A percentile compares a stretch with the other conserved stretches of the same genome.
These are phyloP conservation scores for Celastrina argiolus DNA, from an alignment of 2,888 invertebrate genomes.

Conservation along the genomic window DNA sequence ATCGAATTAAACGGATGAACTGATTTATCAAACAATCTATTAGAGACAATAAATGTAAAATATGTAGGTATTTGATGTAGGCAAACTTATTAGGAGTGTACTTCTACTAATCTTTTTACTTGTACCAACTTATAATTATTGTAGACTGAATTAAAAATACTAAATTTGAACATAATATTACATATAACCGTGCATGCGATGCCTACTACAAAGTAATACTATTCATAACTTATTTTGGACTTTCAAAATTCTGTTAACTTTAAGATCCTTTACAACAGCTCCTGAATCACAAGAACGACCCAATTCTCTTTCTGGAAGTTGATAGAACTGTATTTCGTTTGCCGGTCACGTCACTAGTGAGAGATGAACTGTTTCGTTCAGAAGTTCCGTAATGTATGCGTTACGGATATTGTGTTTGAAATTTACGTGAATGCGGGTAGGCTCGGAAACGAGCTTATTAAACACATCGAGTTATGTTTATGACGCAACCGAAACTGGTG, in stretches of 20 bases:
- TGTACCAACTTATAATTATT: too few relatives aligned
- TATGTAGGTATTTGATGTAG: too few relatives aligned
- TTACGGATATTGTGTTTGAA: constrained; percentile 36
- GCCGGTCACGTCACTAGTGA: neutral
- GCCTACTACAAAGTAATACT: too few relatives aligned
- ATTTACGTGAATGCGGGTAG: constrained; percentile 34
- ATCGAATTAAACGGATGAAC: too few relatives aligned
- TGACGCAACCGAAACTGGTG: neutral
- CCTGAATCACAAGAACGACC: neutral
- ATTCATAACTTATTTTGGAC: too few relatives aligned
- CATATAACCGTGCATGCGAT: too few relatives aligned
- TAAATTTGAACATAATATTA: too few relatives aligned
- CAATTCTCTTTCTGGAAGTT: neutral
- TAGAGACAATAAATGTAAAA: too few relatives aligned
- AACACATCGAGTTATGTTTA: neutral
- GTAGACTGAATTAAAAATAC: too few relatives aligned
- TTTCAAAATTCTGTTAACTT: neutral
- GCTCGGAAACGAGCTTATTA: neutral
- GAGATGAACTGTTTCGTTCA: neutral
- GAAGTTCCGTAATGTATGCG: constrained; percentile 30
- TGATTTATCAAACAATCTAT: too few relatives aligned
- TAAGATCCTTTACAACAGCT: neutral
- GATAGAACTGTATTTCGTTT: neutral
- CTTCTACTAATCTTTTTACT: too few relatives aligned
- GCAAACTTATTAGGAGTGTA: too few relatives aligned